phyloP scores from a whole-genome alignment of 2,797 vertebrate species.

The Neopelma chrysocephalum region DNA sequence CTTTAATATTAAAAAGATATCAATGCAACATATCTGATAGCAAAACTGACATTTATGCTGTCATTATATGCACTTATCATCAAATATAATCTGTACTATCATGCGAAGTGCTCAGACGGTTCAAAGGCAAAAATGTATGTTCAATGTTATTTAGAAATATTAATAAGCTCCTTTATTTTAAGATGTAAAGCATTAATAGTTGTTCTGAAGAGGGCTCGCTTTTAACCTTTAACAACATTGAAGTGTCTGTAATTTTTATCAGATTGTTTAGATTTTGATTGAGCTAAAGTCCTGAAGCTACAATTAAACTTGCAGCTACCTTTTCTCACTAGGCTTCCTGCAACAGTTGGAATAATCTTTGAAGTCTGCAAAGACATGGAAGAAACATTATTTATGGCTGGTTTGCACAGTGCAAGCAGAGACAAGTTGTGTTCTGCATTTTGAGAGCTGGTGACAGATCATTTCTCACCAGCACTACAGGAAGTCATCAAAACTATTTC shows the following conservation, averaged over 20 bases:
- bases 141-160: constrained; percentile 50
- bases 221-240: constrained; percentile 54
- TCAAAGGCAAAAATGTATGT: constrained; percentile 5
- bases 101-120: constrained; percentile 2
- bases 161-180: constrained; percentile 58
- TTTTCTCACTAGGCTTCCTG: constrained; percentile 34
- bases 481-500: constrained; percentile 15
- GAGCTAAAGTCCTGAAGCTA: constrained; percentile 53
- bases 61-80: constrained; percentile 28
- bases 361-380: background rate
- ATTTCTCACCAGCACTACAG: constrained; percentile 40
- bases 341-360: constrained; percentile 52
- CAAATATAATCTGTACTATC: constrained; percentile 44
- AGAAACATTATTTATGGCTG: constrained; percentile 26
- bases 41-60: constrained; percentile 50
- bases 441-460: constrained; percentile 12
- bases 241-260: constrained; percentile 45
- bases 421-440: constrained; percentile 2
- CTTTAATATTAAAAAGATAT: background rate
- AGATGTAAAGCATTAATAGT: constrained; percentile 22
- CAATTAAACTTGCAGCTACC: constrained; percentile 59
- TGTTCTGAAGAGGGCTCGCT: constrained; percentile 4
- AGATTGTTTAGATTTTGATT: constrained; percentile 58
- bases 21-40: background rate
- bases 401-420: constrained; percentile 12